phyloP scores from a whole-genome alignment of 2,888 invertebrate species.

The Scaeva pyrastri region DNA sequence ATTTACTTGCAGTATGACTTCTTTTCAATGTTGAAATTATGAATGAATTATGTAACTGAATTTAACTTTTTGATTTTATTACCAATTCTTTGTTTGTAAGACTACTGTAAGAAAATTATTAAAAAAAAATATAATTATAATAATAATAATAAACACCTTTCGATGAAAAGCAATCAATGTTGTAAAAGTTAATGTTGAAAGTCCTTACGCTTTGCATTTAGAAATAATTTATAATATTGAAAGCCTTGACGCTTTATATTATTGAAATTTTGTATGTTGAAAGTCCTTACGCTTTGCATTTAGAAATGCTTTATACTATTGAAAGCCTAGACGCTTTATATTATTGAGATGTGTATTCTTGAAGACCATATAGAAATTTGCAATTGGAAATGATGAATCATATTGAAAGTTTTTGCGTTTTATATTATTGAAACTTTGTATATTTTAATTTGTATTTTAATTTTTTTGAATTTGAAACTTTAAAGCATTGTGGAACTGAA shows the following conservation, averaged over 20 bases:
- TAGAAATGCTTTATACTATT: not conserved
- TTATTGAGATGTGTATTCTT: not conserved
- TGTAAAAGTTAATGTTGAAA: too few species aligned
- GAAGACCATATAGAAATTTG: too few species aligned
- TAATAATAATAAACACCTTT: not conserved
- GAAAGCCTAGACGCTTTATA: slow-evolving; percentile 5
- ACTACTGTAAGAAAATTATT: not conserved
- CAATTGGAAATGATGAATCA: not conserved
- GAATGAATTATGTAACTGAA: not conserved
- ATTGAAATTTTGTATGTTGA: not conserved
- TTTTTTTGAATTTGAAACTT: not conserved
- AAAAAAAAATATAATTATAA: not conserved
- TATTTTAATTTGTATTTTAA: too few species aligned
- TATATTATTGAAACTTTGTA: not conserved
- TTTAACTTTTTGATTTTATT: not conserved
- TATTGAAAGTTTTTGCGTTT: not conserved
- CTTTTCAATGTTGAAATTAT: not conserved
- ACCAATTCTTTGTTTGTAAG: not conserved
- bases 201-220: too few species aligned
- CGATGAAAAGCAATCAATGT: too few species aligned
- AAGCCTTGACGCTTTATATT: not conserved
- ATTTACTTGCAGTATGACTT: not conserved
- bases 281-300: not conserved
- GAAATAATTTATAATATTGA: too few species aligned
- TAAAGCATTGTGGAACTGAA: not conserved